These are phyloP conservation scores for Lepus europaeus DNA, from an alignment of 2,113 vertebrate species.

Conservation along the genomic window DNA sequence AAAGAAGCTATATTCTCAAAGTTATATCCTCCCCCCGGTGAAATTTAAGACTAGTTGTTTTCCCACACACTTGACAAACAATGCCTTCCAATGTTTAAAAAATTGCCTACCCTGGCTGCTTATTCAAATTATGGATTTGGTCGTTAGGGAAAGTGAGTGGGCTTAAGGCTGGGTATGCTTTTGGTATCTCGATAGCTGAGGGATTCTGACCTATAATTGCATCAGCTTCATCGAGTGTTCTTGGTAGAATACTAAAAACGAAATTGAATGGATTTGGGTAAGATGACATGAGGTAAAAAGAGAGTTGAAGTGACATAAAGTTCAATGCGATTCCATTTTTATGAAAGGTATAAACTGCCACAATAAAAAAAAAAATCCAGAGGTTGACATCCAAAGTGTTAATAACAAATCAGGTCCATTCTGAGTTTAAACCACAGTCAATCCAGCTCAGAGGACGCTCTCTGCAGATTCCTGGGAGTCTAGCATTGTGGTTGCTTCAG, in stretches of 20 bases:
- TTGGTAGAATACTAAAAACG: slow-evolving; percentile 46
- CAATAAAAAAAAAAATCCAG: not conserved
- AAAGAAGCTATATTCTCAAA: not conserved
- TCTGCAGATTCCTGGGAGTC: not conserved
- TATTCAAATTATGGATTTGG: not conserved
- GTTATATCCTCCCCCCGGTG: no score
- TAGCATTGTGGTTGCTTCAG: not conserved
- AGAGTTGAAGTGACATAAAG: not conserved
- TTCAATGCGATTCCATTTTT: not conserved
- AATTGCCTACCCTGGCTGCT: not conserved
- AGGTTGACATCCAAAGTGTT: not conserved
- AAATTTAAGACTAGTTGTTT: not conserved
- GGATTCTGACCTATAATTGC: not conserved
- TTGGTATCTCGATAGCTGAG: not conserved
- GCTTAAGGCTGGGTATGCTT: not conserved
- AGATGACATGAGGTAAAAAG: not conserved
- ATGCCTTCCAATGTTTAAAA: not conserved
- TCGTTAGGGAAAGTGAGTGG: not conserved
- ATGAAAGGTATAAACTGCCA: not conserved
- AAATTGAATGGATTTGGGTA: not conserved
- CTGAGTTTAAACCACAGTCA: not conserved
- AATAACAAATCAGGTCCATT: not conserved
- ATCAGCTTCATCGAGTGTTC: not conserved
- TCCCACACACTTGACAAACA: not conserved
- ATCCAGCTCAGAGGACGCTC: not conserved